A percentile compares a stretch with the other conserved stretches of the same genome.
Evolutionary conservation across 2,888 invertebrate species (phyloP).

Genomic region (Acrocyrtus sp.): DNA sequence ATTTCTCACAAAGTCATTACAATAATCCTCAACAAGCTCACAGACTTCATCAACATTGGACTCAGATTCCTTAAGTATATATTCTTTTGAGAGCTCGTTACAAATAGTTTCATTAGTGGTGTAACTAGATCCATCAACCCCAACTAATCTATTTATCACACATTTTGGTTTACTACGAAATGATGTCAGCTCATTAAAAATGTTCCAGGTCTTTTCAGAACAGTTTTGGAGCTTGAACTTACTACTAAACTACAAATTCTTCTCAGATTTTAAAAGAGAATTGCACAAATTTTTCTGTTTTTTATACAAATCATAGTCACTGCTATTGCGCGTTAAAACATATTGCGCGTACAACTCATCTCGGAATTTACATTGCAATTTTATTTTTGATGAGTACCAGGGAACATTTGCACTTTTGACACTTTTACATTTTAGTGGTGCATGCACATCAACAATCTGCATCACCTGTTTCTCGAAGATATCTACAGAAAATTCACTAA

Average conservation of each 20-base stretch:
- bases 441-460: background rate
- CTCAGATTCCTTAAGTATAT: background rate
- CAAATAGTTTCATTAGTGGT: background rate
- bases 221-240: background rate
- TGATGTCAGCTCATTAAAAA: constrained; percentile 6
- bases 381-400: background rate
- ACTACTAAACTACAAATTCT: background rate
- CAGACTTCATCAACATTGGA: background rate
- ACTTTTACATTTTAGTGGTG: background rate
- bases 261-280: background rate
- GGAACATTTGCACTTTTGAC: background rate
- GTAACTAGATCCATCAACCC: background rate
- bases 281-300: background rate
- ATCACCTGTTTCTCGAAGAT: constrained; percentile 7
- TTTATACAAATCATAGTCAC: background rate
- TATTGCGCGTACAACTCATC: background rate
- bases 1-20: background rate
- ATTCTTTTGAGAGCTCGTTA: constrained; percentile 5
- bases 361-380: background rate
- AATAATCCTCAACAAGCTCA: background rate
- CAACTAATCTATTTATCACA: background rate
- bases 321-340: too few species aligned
- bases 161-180: background rate
- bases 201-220: constrained; percentile 7
- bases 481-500: background rate